Conservation (phyloP, 2,113 vertebrate genomes). For the Desmodus rotundus region DNA sequence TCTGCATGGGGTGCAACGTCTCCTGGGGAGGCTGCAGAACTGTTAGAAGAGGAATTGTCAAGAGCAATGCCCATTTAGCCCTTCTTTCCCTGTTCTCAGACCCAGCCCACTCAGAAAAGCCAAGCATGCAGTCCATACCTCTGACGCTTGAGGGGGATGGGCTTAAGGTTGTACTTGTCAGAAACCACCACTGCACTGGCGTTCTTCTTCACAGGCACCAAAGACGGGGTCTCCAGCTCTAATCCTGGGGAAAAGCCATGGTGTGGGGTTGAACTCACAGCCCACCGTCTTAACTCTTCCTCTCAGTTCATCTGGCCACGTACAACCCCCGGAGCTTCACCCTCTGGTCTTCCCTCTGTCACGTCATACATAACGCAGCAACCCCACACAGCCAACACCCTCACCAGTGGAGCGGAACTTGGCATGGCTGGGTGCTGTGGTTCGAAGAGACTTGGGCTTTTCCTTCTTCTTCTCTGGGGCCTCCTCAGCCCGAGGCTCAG, state of each 20-base stretch:
- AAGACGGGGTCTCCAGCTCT: conserved; percentile 89
- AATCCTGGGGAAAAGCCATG: conserved; percentile 78
- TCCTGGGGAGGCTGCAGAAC: conserved; percentile 57
- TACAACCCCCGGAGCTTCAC: background rate
- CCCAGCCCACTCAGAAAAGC: background rate
- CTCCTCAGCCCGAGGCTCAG: conserved; percentile 82
- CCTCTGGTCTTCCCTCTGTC: background rate
- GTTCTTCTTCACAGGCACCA: conserved; percentile 85
- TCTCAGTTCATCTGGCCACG: background rate
- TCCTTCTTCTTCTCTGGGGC: conserved; percentile 88
- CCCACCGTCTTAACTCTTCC: background rate
- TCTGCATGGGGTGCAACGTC: conserved; percentile 84
- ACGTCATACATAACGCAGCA: background rate
- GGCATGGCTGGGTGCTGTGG: conserved; percentile 91
- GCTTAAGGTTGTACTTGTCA: conserved; percentile 94
- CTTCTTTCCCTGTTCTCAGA: background rate
- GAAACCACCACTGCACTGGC: conserved; percentile 81
- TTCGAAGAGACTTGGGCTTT: conserved; percentile 91
- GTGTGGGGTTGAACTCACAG: background rate
- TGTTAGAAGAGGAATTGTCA: background rate
- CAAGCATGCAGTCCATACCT: conserved; percentile 74
- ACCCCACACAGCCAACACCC: background rate
- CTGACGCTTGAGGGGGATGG: conserved; percentile 90
- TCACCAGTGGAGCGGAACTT: conserved; percentile 95
- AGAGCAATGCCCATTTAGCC: background rate